phyloP scores from a whole-genome alignment of 2,888 invertebrate species.

The Masnerella sp. region DNA sequence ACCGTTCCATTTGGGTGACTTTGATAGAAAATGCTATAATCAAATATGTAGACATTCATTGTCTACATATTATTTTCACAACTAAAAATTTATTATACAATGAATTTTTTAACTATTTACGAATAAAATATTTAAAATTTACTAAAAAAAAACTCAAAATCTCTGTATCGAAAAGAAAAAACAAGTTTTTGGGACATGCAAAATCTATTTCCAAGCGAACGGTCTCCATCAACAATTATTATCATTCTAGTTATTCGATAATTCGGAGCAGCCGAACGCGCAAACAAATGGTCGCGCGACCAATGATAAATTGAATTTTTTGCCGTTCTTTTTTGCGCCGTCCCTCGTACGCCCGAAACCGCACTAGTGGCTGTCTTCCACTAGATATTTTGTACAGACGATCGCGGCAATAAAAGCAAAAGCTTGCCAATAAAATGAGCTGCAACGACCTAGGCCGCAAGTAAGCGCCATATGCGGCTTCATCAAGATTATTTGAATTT shows the following conservation, averaged over 20 bases:
- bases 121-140: background rate
- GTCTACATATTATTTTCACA: too few relatives aligned
- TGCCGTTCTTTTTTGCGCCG: slow-evolving; percentile 25
- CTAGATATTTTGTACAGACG: slow-evolving; percentile 44
- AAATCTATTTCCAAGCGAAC: slow-evolving; percentile 17
- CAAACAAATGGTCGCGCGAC: slow-evolving; percentile 41
- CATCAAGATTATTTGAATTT: slow-evolving; percentile 38
- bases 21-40: too few relatives aligned
- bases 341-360: slow-evolving; percentile 27
- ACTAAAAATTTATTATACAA: too few relatives aligned
- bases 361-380: slow-evolving; percentile 36
- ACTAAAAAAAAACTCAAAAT: slow-evolving; percentile 4
- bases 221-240: slow-evolving; percentile 36
- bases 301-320: slow-evolving; percentile 57
- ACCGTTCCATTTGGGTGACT: too few relatives aligned
- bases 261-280: slow-evolving; percentile 25
- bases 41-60: too few relatives aligned
- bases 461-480: slow-evolving; percentile 39
- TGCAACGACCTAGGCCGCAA: slow-evolving; percentile 28
- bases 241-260: slow-evolving; percentile 35
- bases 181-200: slow-evolving; percentile 1
- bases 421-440: slow-evolving; percentile 48
- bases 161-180: background rate
- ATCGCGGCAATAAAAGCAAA: slow-evolving; percentile 48
- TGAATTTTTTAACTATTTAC: too few relatives aligned